A percentile compares a stretch with the other conserved stretches of the same genome.
Conservation (phyloP, 1,140 invertebrate species). For the Drosophila nebulosa region DNA sequence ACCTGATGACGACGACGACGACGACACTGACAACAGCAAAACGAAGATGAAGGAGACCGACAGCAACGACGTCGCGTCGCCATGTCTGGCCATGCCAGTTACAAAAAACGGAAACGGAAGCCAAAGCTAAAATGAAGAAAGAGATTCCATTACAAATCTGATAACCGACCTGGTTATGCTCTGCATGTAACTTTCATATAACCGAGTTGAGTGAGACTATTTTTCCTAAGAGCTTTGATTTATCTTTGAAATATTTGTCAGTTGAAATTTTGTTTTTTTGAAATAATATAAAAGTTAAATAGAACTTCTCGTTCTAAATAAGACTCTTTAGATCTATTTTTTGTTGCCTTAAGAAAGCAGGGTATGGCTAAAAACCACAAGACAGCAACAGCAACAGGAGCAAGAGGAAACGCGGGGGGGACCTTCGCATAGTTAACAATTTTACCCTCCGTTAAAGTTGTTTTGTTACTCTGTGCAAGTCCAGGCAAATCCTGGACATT, state of each 20-base stretch:
- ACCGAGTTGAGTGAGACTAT: no score
- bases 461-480: conserved; percentile 33
- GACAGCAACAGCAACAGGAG: conserved; percentile 42
- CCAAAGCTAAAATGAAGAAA: conserved; percentile 43
- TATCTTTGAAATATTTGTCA: no score
- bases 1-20: conserved; percentile 48
- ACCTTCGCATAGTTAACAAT: conserved; percentile 45
- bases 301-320: no score
- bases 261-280: no score
- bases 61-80: conserved; percentile 45
- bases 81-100: conserved; percentile 46
- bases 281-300: no score
- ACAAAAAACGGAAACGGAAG: conserved; percentile 62
- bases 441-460: conserved; percentile 48
- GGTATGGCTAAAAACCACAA: neutral
- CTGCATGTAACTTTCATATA: neutral
- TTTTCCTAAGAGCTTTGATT: no score
- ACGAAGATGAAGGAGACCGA: conserved; percentile 35
- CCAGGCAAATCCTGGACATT: conserved; percentile 70
- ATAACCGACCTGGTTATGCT: neutral
- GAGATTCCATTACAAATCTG: neutral
- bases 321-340: no score
- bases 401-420: no score
- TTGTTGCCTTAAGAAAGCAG: neutral
- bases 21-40: conserved; percentile 21